Evolutionary conservation across 1,140 invertebrate genomes (phyloP), one percentile per base, ranked within the genome.

Genomic region (Panulirus ornatus): DNA sequence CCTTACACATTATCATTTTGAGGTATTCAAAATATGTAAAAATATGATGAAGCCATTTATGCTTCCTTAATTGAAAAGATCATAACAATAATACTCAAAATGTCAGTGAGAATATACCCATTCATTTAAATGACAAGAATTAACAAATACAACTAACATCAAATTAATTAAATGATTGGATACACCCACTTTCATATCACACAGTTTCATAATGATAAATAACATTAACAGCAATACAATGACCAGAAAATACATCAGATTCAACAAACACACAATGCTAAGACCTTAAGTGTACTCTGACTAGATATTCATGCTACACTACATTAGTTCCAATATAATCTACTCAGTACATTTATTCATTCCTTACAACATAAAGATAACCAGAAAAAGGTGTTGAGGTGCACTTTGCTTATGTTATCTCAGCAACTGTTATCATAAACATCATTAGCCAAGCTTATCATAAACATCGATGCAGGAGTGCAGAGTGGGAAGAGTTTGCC

Each of bases 271-370:
- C n/a, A 66, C 58, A 66, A 66, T 66, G 22, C 58, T 8, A 58
- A 58, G 58, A 11, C n/a, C 58, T 66, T 66, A 66, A 66, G 58
- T 22, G 30, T 66, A 66, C 30, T n/a, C n/a, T 86, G 84, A 86
- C 84, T 86, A 86, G 84, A 86, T 44, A n/a, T 40, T 86, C 84
- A 76, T 86, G 84, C 84, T 86, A 86, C 27, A 86, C 51, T 78
- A 86, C 71, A 78, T 30, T n/a, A n/a, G 19, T 27, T 78, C 71
- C 70, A 85, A 2, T 75, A 84, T 66, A 85, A 58, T 58, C 58
- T 66, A 66, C 58, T 27, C 30, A 78, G 27, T 84, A 86, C 84
- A 86, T 38, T 76, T 63, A 82, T 54, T 27, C 71, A 86, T 86
- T 54, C 38, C 71, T 76, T 40, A 58, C 38, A 36, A 86, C n/a